Conservation (phyloP, 2,888 invertebrate species). For the Melanophora roralis region DNA sequence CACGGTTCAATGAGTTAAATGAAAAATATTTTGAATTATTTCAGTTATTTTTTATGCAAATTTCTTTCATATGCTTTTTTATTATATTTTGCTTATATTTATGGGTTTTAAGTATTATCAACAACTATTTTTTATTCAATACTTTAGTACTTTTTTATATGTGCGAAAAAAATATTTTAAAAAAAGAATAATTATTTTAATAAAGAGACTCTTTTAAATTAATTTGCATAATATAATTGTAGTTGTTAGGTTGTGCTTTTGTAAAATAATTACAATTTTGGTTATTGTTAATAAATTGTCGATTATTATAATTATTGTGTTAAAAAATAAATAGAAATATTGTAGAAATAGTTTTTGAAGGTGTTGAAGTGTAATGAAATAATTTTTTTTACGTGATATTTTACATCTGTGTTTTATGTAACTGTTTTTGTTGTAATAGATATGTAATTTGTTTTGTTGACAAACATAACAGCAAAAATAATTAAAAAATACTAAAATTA, state of each 20-base stretch:
- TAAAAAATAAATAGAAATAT: constrained; percentile 5
- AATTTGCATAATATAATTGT: constrained; percentile 16
- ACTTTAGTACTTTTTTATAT: neutral
- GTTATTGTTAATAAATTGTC: constrained; percentile 3
- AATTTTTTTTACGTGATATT: neutral
- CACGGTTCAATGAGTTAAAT: constrained; percentile 58
- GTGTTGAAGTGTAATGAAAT: constrained; percentile 36
- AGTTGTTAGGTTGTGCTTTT: neutral
- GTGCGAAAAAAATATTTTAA: neutral
- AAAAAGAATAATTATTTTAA: neutral
- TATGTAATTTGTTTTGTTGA: neutral
- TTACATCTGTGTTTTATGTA: neutral
- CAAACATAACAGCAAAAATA: no score
- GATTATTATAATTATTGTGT: neutral
- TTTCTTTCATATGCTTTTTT: neutral
- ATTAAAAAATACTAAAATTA: no score
- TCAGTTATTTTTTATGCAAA: neutral
- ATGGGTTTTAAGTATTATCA: constrained; percentile 22
- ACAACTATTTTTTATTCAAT: constrained; percentile 12
- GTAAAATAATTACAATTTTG: neutral
- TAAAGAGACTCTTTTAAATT: constrained; percentile 12
- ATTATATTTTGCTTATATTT: constrained; percentile 9
- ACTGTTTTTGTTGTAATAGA: neutral
- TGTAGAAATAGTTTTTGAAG: constrained; percentile 21
- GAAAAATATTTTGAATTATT: constrained; percentile 32